These are phyloP conservation scores for Creontiades dilutus DNA, from an alignment of 2,888 invertebrate genomes.

Conservation along the genomic window DNA sequence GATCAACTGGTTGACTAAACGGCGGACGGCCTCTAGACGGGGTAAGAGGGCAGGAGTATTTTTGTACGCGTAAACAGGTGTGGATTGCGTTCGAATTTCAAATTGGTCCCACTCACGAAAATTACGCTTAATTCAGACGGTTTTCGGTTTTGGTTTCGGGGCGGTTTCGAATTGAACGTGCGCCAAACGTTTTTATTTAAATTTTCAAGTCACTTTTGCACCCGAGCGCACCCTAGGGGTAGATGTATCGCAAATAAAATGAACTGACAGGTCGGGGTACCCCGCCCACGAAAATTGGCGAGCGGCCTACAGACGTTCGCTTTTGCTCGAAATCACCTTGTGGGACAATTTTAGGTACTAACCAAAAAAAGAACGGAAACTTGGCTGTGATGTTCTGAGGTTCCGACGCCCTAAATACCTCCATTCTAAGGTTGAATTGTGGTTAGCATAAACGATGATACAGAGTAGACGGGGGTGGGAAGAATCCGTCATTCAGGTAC, in stretches of 20 bases:
- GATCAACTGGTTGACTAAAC: constrained; percentile 44
- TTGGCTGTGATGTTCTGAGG: background rate
- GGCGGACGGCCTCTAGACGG: constrained; percentile 21
- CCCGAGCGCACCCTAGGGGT: background rate
- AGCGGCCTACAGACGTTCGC: constrained; percentile 37
- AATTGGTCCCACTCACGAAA: background rate
- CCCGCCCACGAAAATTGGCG: constrained; percentile 47
- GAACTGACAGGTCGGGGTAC: background rate
- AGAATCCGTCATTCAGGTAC: too few species aligned
- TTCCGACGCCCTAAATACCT: constrained; percentile 10
- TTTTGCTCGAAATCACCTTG: constrained; percentile 36
- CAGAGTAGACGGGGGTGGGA: too few species aligned
- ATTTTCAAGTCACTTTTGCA: too few species aligned
- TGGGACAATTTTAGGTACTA: background rate
- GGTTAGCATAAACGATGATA: background rate
- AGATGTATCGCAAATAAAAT: constrained; percentile 28
- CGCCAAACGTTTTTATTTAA: too few species aligned
- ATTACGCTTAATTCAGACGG: too few species aligned
- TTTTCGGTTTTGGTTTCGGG: too few species aligned
- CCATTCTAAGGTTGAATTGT: background rate
- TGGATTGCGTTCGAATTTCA: background rate
- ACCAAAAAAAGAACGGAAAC: constrained; percentile 1
- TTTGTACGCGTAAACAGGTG: constrained; percentile 53
- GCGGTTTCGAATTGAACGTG: too few species aligned
- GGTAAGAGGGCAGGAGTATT: constrained; percentile 28